Conservation (phyloP, 2,113 vertebrate genomes). For the Carettochelys insculpta region DNA sequence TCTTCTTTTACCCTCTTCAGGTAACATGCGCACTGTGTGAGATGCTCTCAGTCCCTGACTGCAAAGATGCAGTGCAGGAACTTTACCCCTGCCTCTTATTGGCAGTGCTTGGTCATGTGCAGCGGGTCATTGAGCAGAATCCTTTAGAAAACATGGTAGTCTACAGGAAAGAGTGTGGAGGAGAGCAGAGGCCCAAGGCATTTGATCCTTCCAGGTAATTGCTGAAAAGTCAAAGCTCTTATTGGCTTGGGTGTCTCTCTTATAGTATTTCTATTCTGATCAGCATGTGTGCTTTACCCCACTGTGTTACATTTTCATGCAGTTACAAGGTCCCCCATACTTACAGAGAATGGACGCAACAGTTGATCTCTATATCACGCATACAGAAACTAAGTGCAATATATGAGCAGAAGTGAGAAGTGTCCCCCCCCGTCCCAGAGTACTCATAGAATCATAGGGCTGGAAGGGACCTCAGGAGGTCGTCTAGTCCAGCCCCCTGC, state of each 20-base stretch:
- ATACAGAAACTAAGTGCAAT: neutral
- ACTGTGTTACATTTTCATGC: neutral
- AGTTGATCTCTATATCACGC: neutral
- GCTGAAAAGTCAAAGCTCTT: neutral
- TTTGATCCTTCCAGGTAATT: neutral
- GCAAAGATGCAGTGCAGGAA: neutral
- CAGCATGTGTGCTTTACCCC: neutral
- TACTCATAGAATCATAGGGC: no score
- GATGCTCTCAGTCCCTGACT: conserved; percentile 15
- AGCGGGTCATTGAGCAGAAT: conserved; percentile 12
- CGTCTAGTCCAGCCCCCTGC: no score
- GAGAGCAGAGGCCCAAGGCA: neutral
- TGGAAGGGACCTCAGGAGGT: no score
- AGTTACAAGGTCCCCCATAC: neutral
- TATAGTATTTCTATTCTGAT: neutral
- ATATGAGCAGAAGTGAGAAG: neutral
- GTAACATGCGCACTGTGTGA: conserved; percentile 2
- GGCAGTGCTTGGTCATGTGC: conserved; percentile 10
- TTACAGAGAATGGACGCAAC: neutral
- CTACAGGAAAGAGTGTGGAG: neutral
- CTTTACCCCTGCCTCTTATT: conserved; percentile 9
- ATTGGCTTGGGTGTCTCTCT: neutral
- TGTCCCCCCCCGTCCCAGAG: no score
- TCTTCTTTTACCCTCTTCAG: neutral
- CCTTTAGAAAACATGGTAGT: conserved; percentile 13